phyloP scores from a whole-genome alignment of 2,113 vertebrate genomes.

The Syngnathoides biaculeatus region DNA sequence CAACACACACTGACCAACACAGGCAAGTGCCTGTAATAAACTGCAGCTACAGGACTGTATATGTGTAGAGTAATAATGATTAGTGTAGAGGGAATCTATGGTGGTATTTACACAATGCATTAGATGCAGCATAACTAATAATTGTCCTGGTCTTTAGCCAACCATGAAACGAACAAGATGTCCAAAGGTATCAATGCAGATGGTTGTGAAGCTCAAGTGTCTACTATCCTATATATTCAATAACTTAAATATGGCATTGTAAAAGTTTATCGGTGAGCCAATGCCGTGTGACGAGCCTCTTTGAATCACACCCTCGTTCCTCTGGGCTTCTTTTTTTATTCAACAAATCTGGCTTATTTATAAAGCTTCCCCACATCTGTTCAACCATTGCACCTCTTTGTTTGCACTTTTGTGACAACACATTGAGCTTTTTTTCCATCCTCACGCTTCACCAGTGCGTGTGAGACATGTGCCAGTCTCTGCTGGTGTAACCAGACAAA shows the following conservation, averaged over 20 bases:
- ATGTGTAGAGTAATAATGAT: neutral
- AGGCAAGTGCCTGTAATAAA: neutral
- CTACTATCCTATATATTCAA: neutral
- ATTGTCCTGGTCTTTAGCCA: neutral
- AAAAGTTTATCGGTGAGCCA: slow-evolving; percentile 39
- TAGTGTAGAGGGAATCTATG: neutral
- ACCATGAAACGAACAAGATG: neutral
- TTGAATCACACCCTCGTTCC: slow-evolving; percentile 15
- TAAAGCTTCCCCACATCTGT: slow-evolving; percentile 14
- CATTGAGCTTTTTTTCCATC: slow-evolving; percentile 12
- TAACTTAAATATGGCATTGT: slow-evolving; percentile 19
- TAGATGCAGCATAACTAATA: neutral
- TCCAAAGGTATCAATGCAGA: neutral
- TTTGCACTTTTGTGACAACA: slow-evolving; percentile 50
- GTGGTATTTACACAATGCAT: neutral
- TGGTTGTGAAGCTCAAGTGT: neutral
- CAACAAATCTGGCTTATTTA: slow-evolving; percentile 15
- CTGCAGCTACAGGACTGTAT: neutral
- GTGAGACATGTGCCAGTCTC: slow-evolving; percentile 24
- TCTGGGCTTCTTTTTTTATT: slow-evolving; percentile 3
- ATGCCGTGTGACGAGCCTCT: slow-evolving; percentile 34
- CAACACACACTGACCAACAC: neutral
- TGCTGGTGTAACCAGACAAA: slow-evolving; percentile 22
- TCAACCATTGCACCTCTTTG: slow-evolving; percentile 47
- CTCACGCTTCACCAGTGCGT: neutral